Evolutionary conservation across 1,140 invertebrate species (phyloP), one percentile per base, ranked within the genome.

Genomic region (Zeugodacus cucurbitae): DNA sequence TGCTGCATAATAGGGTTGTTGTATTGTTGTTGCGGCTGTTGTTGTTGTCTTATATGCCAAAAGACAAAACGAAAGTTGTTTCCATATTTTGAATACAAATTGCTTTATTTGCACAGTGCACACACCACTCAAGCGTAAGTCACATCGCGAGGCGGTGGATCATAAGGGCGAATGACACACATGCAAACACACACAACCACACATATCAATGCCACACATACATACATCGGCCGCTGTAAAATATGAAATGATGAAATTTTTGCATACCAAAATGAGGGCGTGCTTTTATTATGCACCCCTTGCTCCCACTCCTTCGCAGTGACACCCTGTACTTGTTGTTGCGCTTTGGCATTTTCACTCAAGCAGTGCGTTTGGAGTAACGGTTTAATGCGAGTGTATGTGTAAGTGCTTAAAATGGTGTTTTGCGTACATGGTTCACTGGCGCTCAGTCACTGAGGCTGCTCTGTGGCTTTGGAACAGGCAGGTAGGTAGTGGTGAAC

Each of bases 1-100:
- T 32, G 32, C 34, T 74, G 67, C 74, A 29, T 48, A 82, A n/a
- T 82, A 26, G 37, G 37, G 74, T 48, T 82, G 74, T 34, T 48
- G 22, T 74, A 2, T 29, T 54, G 32, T n/a, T 86, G 10, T 59
- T 59, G 34, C 29, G 14, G 20, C 29, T 74, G 85, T 59, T 59
- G 54, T 86, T 8, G 85, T 59, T 32, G 20, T 87, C n/a, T n/a
- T n/a, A n/a, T n/a, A n/a, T 70, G 87, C 67, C 87, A 87, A 87
- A 87, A 87, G 87, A 87, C 87, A 67, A 87, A 87, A 87, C 32
- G 88, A 89, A 89, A 87, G 67, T 89, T 87, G 86, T 87, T 91
- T 91, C 91, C 91, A 92, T 92, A 92, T 92, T 92, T 92, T 91
- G 91, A 92, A 92, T 92, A 92, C 91, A 92, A 92, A 92, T 92